Conservation (phyloP, 2,113 vertebrate species). For the Pandion haliaetus region DNA sequence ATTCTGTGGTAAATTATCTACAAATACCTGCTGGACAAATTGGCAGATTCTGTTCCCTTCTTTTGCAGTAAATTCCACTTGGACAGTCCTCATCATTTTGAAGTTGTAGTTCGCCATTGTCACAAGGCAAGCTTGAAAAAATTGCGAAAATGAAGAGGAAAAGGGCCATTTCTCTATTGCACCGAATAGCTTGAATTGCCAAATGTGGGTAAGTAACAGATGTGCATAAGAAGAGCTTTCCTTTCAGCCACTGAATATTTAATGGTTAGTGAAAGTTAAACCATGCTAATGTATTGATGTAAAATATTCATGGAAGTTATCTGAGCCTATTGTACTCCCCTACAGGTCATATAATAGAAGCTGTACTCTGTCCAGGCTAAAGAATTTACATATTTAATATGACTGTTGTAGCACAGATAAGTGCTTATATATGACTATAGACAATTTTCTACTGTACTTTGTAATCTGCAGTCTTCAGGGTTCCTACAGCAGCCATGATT, state of each 20-base stretch:
- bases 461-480: too few species aligned
- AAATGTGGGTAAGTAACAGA: neutral
- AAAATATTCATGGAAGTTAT: conserved; percentile 25
- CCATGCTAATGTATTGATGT: neutral
- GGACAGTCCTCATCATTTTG: neutral
- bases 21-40: conserved; percentile 56
- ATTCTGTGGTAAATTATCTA: too few species aligned
- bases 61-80: neutral
- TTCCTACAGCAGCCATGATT: fast-evolving
- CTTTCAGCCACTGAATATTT: conserved; percentile 44
- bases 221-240: neutral
- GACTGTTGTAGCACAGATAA: neutral
- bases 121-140: neutral
- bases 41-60: neutral
- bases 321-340: neutral
- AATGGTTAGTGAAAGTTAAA: neutral
- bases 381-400: fast-evolving
- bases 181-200: fast-evolving
- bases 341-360: neutral
- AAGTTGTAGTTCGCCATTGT: neutral
- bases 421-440: fast-evolving
- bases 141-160: neutral
- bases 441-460: neutral
- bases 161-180: neutral
- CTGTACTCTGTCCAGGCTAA: fast-evolving